Evolutionary conservation across 2,797 vertebrate species (phyloP).

Genomic region (Spheniscus humboldti): DNA sequence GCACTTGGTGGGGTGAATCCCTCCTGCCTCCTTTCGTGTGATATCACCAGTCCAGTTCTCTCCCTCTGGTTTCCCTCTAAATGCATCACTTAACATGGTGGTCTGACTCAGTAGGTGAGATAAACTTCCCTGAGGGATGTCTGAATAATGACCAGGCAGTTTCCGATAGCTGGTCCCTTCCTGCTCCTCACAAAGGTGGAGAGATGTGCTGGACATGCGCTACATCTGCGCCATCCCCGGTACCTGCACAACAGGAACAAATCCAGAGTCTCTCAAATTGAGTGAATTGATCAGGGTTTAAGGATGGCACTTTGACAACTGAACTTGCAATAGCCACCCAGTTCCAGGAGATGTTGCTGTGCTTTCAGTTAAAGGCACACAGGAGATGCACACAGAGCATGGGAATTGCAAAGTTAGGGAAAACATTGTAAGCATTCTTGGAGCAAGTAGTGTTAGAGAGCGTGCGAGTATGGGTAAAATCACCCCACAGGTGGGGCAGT

Average conservation of each 20-base stretch:
- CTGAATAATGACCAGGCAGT: background rate
- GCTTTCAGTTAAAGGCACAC: constrained; percentile 53
- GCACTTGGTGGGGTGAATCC: background rate
- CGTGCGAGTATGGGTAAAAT: background rate
- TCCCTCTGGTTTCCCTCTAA: background rate
- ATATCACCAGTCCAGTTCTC: background rate
- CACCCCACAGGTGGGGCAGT: background rate
- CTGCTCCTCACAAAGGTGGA: background rate
- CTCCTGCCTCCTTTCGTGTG: background rate
- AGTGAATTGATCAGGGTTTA: background rate
- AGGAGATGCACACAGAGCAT: background rate
- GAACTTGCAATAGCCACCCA: constrained; percentile 37
- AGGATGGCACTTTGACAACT: background rate
- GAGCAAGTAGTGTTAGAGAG: background rate
- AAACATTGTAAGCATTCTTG: background rate
- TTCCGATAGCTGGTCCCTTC: background rate
- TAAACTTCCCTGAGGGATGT: background rate
- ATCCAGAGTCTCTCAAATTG: rapidly evolving
- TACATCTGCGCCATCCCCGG: rapidly evolving
- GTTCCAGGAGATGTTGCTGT: constrained; percentile 69
- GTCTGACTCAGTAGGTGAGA: background rate
- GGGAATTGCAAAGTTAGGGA: background rate
- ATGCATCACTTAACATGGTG: background rate
- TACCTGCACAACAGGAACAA: rapidly evolving
- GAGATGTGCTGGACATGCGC: background rate